Base-by-base conservation (phyloP, 2,113 vertebrate genomes). In the Dunckerocampus dactyliophorus region DNA sequence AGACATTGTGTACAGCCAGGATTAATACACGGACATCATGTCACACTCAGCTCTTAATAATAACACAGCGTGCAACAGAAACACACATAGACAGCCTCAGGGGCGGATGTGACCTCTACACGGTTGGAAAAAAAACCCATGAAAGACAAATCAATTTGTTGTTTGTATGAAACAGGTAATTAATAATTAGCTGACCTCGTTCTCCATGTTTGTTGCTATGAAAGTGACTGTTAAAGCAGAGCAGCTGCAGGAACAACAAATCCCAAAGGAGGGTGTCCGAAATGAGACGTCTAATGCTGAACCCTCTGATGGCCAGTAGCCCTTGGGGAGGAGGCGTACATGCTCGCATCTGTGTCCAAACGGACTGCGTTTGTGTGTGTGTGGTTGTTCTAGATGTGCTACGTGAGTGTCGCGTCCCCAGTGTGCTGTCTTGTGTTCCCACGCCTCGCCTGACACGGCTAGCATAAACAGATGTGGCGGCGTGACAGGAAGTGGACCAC, bases 401-500 rank as follows among this genome's bases (percentile, higher is more conserved):
- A 52, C 53, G 59, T 59, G 65, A 63, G 69, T 63, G 71, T 62
- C 61, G 63, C 63, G 71, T 77, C 74, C 74, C 60, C 48, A 49
- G 45, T 72, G 65, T 62, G 49, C 71, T 60, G 66, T 59, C 74
- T 57, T 37, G 59, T 50, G 39, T 89, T 89, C 88, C 88, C 88
- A 89, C 83, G 88, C 87, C 82, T 89, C 28, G 47, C 70, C 60
- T 15, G 56, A 54, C 59, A 77, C 76, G 48, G 58, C 77, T 52
- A 71, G 74, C 61, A 20, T 83, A 87, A 88, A 87, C 85, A 87
- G 80, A 82, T 87, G 85, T 64, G 53, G 34, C 54, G 17, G 60
- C 16, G 58, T 57, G 77, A 85, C 88, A 83, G 88, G 88, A 89
- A 88, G 75, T 85, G 65, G 63, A 52, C 6, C 43, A 72, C 78